A percentile compares a stretch with the other conserved stretches of the same genome.
Conservation (phyloP, 2,888 invertebrate genomes). For the Rhamnusium bicolor region DNA sequence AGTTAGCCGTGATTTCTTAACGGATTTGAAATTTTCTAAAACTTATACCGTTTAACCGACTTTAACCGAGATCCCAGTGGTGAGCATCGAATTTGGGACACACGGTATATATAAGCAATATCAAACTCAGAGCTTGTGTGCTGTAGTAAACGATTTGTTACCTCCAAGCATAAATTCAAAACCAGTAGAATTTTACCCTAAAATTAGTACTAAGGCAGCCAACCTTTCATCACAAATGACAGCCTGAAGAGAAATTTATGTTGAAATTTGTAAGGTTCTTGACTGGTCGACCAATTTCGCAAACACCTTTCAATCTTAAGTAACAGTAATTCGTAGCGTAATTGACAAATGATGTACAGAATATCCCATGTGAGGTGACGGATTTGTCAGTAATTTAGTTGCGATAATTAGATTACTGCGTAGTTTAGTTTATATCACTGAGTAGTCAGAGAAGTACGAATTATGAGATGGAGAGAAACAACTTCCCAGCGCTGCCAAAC, state of each 20-base stretch:
- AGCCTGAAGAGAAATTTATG: not conserved
- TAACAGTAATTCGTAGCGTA: not conserved
- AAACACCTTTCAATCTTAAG: not conserved
- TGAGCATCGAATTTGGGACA: too few relatives aligned
- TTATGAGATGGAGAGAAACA: not conserved
- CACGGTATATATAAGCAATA: too few relatives aligned
- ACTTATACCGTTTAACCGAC: too few relatives aligned
- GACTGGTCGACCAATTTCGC: not conserved
- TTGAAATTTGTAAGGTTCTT: not conserved
- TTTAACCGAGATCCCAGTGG: too few relatives aligned
- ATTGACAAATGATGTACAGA: not conserved
- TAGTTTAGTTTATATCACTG: not conserved
- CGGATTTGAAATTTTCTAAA: too few relatives aligned
- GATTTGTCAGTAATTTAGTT: not conserved
- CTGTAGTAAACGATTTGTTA: too few relatives aligned
- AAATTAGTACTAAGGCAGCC: not conserved
- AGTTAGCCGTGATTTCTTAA: too few relatives aligned
- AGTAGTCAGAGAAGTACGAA: not conserved
- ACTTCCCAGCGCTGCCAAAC: not conserved
- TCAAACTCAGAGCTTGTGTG: too few relatives aligned
- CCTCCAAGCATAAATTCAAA: not conserved
- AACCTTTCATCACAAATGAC: not conserved
- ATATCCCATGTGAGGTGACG: not conserved
- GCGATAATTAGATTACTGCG: not conserved
- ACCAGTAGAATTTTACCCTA: not conserved